Evolutionary conservation across 2,113 vertebrate genomes (phyloP).

Genomic region (Actinemys pallida): DNA sequence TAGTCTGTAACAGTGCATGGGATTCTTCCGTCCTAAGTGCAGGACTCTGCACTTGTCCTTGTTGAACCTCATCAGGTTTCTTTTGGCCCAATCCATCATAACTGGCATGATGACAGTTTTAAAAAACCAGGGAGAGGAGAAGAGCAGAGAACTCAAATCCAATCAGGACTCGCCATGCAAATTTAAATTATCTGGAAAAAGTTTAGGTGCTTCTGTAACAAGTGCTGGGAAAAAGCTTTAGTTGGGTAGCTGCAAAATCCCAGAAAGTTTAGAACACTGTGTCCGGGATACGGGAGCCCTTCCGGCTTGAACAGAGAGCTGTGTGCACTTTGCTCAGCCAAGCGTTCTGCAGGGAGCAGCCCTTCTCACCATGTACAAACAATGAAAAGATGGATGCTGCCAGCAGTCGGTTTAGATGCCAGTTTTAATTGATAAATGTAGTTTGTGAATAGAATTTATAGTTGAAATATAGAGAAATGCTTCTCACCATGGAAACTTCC

Average conservation of each 20-base stretch:
- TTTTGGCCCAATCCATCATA: not conserved
- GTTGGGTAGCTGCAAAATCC: conserved; percentile 29
- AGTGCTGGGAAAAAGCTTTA: conserved; percentile 37
- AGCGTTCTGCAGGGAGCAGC: conserved; percentile 51
- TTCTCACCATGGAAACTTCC: not conserved
- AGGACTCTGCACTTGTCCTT: no score
- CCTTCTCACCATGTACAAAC: conserved; percentile 43
- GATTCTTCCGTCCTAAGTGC: no score
- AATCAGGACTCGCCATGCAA: not conserved
- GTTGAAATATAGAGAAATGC: conserved; percentile 28
- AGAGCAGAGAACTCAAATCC: not conserved
- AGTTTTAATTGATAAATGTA: conserved; percentile 51
- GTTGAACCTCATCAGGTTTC: no score
- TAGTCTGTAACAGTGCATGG: no score
- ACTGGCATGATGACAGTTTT: accelerated
- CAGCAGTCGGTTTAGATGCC: conserved; percentile 46
- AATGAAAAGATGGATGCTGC: conserved; percentile 57
- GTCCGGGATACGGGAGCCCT: conserved; percentile 60
- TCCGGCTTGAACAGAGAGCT: conserved; percentile 56
- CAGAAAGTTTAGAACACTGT: conserved; percentile 28
- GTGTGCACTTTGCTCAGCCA: conserved; percentile 60
- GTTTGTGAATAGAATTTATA: conserved; percentile 27
- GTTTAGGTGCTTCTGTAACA: conserved; percentile 31
- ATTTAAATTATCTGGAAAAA: conserved; percentile 33
- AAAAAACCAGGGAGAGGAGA: not conserved